Base-by-base conservation (phyloP, 2,888 invertebrate genomes). In the Drosophila cracens region DNA sequence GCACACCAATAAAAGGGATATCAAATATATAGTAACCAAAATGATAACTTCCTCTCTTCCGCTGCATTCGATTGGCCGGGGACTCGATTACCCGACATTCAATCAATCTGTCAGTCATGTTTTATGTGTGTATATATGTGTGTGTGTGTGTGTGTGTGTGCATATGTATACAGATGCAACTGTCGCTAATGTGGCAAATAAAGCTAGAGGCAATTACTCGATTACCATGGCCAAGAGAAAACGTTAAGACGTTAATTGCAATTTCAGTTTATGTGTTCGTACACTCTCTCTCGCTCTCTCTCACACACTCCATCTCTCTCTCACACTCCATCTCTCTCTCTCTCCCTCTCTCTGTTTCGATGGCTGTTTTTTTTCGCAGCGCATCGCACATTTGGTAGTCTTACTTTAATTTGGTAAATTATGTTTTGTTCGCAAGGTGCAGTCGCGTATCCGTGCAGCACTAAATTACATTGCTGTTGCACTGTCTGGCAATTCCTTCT, bases 371-470 rank as follows among this genome's bases (percentile, higher is more conserved):
- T 18, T 13, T 38, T 21, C 11, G 27, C 52, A 31, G 29, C 51
- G 29, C 46, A 56, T 53, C 38, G 29, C 58, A 46, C 60, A 40
- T 43, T 57, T 60, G 63, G 46, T 18, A 70, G 76, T 72, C 73
- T 78, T 80, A 76, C 83, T 83, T 83, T 83, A 83, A 87, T 87
- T 83, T 83, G 70, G 79, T 79, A 79, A 83, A 81, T 86, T 86
- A 86, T 83, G 81, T 76, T 76, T 86, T 83, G 67, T 67, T 63
- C 57, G 81, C 78, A 75, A 77, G 81, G 81, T 76, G 70, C 67
- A 71, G 58, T 61, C 57, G 34, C 40, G 59, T 6, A 38, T 56
- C 74, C 43, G 33, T 72, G 71, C 67, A 78, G 58, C 83, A 83
- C 74, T 81, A 86, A 85, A 85, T 85, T 82, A 81, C 81, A 73